phyloP scores from a whole-genome alignment of 2,888 invertebrate species.

The Saturnia pavonia region DNA sequence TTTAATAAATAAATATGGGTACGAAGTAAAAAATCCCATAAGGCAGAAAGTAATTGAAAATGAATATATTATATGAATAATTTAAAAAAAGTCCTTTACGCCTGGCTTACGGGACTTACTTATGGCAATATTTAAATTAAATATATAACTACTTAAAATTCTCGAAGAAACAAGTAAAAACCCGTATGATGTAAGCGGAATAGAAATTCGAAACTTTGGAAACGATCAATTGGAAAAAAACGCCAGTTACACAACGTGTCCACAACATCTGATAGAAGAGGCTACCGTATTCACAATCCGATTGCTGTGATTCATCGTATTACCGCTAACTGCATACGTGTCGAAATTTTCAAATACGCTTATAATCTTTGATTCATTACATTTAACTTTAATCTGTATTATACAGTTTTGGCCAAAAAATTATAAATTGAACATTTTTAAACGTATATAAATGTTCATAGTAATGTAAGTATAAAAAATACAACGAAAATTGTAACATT shows the following conservation, averaged over 20 bases:
- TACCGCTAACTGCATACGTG: slow-evolving; percentile 24
- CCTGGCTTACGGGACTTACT: not conserved
- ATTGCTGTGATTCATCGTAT: slow-evolving; percentile 26
- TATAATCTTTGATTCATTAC: slow-evolving; percentile 12
- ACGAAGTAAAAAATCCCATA: too few relatives aligned
- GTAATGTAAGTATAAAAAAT: too few relatives aligned
- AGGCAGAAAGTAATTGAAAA: too few relatives aligned
- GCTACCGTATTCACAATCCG: slow-evolving; percentile 23
- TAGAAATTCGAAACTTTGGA: slow-evolving; percentile 32
- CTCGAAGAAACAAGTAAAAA: slow-evolving; percentile 38
- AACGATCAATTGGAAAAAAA: slow-evolving; percentile 43
- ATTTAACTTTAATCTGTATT: not conserved
- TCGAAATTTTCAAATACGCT: slow-evolving; percentile 25
- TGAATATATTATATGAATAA: too few relatives aligned
- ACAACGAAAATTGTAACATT: not conserved
- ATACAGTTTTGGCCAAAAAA: not conserved
- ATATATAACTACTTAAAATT: slow-evolving; percentile 34
- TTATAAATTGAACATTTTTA: not conserved
- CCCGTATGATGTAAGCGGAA: slow-evolving; percentile 44
- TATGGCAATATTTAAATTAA: slow-evolving; percentile 28
- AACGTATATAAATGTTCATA: not conserved
- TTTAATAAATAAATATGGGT: too few relatives aligned
- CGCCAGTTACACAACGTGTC: slow-evolving; percentile 46
- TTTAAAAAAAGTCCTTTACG: slow-evolving; percentile 1
- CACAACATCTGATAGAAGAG: slow-evolving; percentile 31